Percentiles rank a stretch among this genome's conserved stretches.
Conservation (phyloP, 2,888 invertebrate genomes). For the Tachina lurida region DNA sequence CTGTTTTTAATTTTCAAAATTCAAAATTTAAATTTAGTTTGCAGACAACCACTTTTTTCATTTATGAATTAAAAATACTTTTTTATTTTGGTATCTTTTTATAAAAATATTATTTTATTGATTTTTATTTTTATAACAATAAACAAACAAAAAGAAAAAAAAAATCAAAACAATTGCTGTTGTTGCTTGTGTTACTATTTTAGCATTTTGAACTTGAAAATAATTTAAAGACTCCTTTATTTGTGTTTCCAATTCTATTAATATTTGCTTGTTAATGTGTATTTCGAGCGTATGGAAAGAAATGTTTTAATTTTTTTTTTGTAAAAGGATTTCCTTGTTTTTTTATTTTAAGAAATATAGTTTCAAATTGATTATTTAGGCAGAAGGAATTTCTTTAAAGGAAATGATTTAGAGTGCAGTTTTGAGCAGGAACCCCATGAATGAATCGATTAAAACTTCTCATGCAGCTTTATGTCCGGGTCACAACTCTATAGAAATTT, state of each 20-base stretch:
- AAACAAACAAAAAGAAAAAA: constrained; percentile 21
- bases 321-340: constrained; percentile 48
- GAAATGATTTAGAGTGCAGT: no score
- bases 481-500: no score
- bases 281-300: not conserved
- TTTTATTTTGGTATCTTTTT: constrained; percentile 35
- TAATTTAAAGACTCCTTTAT: constrained; percentile 44
- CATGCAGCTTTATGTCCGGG: no score
- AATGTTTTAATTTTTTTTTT: constrained; percentile 11
- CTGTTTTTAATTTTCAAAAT: constrained; percentile 50
- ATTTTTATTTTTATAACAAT: constrained; percentile 66
- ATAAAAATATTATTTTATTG: constrained; percentile 62
- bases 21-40: constrained; percentile 63
- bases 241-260: constrained; percentile 25
- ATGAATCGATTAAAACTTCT: no score
- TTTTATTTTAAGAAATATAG: constrained; percentile 31
- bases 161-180: constrained; percentile 35
- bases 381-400: not conserved
- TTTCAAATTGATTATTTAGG: not conserved
- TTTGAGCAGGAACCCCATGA: no score
- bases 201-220: constrained; percentile 49
- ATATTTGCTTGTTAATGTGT: constrained; percentile 37
- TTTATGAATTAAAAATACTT: constrained; percentile 51
- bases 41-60: constrained; percentile 69
- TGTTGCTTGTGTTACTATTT: constrained; percentile 47